A percentile compares a stretch with the other conserved stretches of the same genome.
Conservation (phyloP, 2,888 invertebrate genomes). For the Troides aeacus region DNA sequence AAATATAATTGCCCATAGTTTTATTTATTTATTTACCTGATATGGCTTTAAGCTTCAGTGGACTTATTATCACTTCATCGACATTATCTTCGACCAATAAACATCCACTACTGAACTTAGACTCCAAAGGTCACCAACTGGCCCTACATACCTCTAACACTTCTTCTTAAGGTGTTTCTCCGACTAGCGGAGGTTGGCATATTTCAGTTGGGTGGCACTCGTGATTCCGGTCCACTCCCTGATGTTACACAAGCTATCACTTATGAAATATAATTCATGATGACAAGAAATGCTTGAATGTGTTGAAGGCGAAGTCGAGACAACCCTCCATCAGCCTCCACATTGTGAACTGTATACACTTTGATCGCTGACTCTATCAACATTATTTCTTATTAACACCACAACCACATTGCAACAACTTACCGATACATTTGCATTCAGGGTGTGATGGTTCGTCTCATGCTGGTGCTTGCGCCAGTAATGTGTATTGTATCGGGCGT, state of each 20-base stretch:
- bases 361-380: slow-evolving; percentile 80
- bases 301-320: slow-evolving; percentile 65
- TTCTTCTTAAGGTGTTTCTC: too few species aligned
- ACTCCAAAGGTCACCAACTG: too few species aligned
- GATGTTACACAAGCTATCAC: too few species aligned
- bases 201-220: too few species aligned
- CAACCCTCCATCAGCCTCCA: slow-evolving; percentile 58
- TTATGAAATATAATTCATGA: slow-evolving; percentile 44
- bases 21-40: too few species aligned
- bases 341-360: slow-evolving; percentile 78
- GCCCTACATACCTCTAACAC: too few species aligned
- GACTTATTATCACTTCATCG: too few species aligned
- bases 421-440: slow-evolving; percentile 49
- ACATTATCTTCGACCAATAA: too few species aligned
- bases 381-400: not conserved
- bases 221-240: too few species aligned
- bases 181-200: too few species aligned
- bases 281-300: slow-evolving; percentile 66
- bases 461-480: slow-evolving; percentile 98
- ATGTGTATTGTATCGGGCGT: slow-evolving; percentile 99
- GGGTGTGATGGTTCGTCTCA: slow-evolving; percentile 99
- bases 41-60: too few species aligned
- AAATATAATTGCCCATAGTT: not conserved
- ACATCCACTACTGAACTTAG: too few species aligned
- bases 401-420: slow-evolving; percentile 19